Conservation (phyloP, 1,140 invertebrate genomes). For the Cotesia vestalis region DNA sequence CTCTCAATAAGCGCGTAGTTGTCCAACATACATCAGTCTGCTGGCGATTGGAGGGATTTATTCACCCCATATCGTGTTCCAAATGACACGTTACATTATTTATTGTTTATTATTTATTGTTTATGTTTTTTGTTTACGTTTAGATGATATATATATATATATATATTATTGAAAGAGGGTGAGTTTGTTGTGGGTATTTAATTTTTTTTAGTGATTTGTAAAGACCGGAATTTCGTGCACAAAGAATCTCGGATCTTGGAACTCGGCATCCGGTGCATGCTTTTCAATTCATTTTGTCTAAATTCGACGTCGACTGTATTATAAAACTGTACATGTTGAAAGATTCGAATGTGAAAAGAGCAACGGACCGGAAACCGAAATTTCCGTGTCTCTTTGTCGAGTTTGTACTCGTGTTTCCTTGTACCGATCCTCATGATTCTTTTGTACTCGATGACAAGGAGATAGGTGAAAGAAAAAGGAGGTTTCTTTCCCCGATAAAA, state of each 20-base stretch:
- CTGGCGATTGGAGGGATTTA: not conserved
- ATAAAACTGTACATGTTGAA: too few species aligned
- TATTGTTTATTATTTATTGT: not conserved
- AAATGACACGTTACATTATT: not conserved
- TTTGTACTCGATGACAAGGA: too few species aligned
- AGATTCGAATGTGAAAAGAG: not conserved
- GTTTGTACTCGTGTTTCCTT: not conserved
- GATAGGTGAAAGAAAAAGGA: too few species aligned
- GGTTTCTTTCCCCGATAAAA: too few species aligned
- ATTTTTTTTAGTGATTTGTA: too few species aligned
- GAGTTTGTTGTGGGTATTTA: too few species aligned
- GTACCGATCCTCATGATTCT: not conserved
- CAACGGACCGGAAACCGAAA: constrained; percentile 3
- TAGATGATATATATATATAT: too few species aligned
- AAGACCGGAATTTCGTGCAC: not conserved
- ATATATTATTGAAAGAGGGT: too few species aligned
- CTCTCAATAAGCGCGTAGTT: not conserved
- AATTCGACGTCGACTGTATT: too few species aligned
- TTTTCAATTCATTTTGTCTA: not conserved
- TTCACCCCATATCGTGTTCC: not conserved
- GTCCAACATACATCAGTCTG: not conserved
- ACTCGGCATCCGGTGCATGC: not conserved
- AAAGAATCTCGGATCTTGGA: not conserved
- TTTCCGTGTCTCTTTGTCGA: not conserved
- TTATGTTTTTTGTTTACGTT: not conserved